Evolutionary conservation across 2,797 vertebrate genomes (phyloP).

Genomic region (Lepidocolaptes lacrymiger): DNA sequence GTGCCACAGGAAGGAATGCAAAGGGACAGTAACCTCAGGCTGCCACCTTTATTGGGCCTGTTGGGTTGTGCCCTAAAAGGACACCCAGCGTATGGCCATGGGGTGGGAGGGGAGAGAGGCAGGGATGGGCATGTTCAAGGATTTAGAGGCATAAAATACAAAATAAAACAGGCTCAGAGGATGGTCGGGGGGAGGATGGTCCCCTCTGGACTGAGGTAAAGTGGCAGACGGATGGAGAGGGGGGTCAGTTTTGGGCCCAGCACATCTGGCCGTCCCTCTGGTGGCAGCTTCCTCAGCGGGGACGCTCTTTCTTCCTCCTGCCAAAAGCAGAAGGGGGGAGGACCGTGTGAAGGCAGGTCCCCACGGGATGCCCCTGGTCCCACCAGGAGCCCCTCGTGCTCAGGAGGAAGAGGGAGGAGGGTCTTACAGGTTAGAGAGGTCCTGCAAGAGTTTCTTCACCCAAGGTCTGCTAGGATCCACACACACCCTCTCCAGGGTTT

Average conservation of each 20-base stretch:
- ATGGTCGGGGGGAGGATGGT: neutral
- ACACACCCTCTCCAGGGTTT: neutral
- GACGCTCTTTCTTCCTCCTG: slow-evolving; percentile 50
- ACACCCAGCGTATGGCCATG: rapidly evolving
- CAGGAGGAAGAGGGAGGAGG: rapidly evolving
- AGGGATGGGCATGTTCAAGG: neutral
- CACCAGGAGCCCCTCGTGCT: rapidly evolving
- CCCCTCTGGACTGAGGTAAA: rapidly evolving
- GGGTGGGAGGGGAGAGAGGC: neutral
- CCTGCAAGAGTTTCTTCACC: neutral
- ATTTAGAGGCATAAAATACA: neutral
- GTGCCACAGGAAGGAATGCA: rapidly evolving
- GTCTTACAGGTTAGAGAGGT: slow-evolving; percentile 30
- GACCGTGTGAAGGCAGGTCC: rapidly evolving
- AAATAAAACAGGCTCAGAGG: no score
- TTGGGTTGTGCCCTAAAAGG: rapidly evolving
- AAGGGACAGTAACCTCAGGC: rapidly evolving
- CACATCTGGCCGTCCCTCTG: rapidly evolving
- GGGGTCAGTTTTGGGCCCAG: neutral
- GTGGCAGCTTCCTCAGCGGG: neutral
- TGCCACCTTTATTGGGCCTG: neutral
- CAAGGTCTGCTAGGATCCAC: neutral
- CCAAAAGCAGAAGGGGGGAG: neutral
- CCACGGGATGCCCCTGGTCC: rapidly evolving
- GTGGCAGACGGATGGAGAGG: rapidly evolving